Conservation (phyloP, 2,888 invertebrate genomes). For the Graphium colonna region DNA sequence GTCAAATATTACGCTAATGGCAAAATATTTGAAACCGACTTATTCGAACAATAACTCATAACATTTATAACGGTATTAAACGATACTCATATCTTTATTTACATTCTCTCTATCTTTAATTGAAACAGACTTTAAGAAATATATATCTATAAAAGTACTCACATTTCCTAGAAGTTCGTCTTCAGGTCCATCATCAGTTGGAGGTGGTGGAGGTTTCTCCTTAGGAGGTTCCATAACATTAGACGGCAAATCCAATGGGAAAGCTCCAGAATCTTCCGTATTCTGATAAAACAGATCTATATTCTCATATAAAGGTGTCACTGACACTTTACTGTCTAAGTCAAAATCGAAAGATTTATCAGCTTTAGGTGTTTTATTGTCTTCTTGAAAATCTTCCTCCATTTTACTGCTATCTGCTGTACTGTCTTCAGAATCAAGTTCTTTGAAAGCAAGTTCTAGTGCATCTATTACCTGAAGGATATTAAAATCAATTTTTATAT, state of each 20-base stretch:
- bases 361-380: slow-evolving; percentile 34
- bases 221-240: slow-evolving; percentile 87
- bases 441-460: slow-evolving; percentile 82
- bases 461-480: slow-evolving; percentile 81
- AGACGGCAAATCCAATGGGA: slow-evolving; percentile 80
- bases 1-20: too few species aligned
- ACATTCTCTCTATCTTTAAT: too few species aligned
- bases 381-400: slow-evolving; percentile 49
- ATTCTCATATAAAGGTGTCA: slow-evolving; percentile 81
- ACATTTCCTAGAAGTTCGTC: slow-evolving; percentile 72
- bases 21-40: too few species aligned
- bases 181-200: slow-evolving; percentile 73
- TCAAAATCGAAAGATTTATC: slow-evolving; percentile 46
- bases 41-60: too few species aligned
- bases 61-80: too few species aligned
- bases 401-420: slow-evolving; percentile 45
- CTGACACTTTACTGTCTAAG: slow-evolving; percentile 57
- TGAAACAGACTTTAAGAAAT: too few species aligned
- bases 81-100: too few species aligned
- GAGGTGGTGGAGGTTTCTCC: slow-evolving; percentile 92
- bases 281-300: slow-evolving; percentile 79
- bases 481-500: slow-evolving; percentile 5
- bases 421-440: slow-evolving; percentile 78
- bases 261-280: slow-evolving; percentile 51
- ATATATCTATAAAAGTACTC: slow-evolving; percentile 37